phyloP scores from a whole-genome alignment of 2,113 vertebrate species.

The Amazona guildingii region DNA sequence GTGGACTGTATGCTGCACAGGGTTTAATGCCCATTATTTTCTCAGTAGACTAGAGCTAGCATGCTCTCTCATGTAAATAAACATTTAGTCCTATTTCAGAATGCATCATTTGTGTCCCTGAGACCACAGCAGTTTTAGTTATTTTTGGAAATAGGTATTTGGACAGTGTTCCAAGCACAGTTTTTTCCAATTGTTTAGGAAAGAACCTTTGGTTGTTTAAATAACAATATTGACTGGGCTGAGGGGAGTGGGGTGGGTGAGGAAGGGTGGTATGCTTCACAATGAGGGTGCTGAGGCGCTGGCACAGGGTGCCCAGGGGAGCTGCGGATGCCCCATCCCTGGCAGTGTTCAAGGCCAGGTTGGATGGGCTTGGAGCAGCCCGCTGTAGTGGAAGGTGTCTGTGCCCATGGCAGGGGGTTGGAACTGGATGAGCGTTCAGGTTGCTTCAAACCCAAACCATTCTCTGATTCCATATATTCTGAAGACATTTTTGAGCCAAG shows the following conservation, averaged over 20 bases:
- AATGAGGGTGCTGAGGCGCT: background rate
- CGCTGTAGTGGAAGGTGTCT: background rate
- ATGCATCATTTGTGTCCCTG: background rate
- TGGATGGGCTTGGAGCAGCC: background rate
- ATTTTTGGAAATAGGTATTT: constrained; percentile 19
- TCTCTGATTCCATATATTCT: background rate
- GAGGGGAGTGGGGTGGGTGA: background rate
- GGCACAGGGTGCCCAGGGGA: background rate
- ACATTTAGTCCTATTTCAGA: constrained; percentile 12
- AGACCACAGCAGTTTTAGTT: background rate
- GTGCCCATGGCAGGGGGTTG: background rate
- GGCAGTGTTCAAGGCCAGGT: background rate
- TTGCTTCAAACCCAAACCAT: background rate
- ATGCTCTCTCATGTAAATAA: constrained; percentile 20
- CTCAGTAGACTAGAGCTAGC: background rate
- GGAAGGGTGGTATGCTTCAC: background rate
- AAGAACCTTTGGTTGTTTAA: background rate
- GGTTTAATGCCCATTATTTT: constrained; percentile 20
- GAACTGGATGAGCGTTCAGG: background rate
- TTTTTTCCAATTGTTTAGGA: background rate
- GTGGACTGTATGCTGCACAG: background rate
- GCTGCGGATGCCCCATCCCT: background rate
- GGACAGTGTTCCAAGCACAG: background rate
- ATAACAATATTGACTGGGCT: background rate
- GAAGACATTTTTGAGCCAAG: background rate